Conservation (phyloP, 2,888 invertebrate genomes). For the Hipparchia sbordonii region DNA sequence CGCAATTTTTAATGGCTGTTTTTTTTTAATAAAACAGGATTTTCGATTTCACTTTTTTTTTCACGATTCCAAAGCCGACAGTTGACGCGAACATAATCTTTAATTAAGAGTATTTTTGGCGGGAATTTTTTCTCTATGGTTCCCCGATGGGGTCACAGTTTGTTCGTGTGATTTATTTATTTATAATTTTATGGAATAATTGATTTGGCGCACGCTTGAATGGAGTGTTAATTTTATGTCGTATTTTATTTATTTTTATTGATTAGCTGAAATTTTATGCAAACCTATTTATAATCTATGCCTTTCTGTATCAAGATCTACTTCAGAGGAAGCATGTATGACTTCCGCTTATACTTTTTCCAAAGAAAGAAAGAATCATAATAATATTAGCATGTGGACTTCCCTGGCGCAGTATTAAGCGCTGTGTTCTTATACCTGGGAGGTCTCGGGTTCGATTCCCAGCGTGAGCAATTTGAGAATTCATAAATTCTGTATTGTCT, state of each 20-base stretch:
- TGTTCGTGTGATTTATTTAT: slow-evolving; percentile 72
- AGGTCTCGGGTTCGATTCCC: no score
- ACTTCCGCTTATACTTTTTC: no score
- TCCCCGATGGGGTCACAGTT: slow-evolving; percentile 51
- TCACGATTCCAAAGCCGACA: slow-evolving; percentile 77
- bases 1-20: slow-evolving; percentile 76
- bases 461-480: no score
- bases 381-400: no score
- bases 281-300: no score
- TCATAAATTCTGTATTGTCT: no score
- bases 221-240: slow-evolving; percentile 4
- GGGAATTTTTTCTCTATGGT: slow-evolving; percentile 50
- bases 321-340: no score
- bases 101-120: slow-evolving; percentile 78
- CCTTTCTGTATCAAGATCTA: no score
- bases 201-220: slow-evolving; percentile 36
- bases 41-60: slow-evolving; percentile 59
- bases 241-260: neutral
- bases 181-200: slow-evolving; percentile 58
- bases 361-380: no score
- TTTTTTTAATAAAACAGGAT: slow-evolving; percentile 55
- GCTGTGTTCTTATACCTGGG: no score
- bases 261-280: no score
- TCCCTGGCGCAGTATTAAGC: no score
- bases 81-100: slow-evolving; percentile 82